Base-by-base conservation (phyloP, 1,140 invertebrate species). In the Penaeus indicus region DNA sequence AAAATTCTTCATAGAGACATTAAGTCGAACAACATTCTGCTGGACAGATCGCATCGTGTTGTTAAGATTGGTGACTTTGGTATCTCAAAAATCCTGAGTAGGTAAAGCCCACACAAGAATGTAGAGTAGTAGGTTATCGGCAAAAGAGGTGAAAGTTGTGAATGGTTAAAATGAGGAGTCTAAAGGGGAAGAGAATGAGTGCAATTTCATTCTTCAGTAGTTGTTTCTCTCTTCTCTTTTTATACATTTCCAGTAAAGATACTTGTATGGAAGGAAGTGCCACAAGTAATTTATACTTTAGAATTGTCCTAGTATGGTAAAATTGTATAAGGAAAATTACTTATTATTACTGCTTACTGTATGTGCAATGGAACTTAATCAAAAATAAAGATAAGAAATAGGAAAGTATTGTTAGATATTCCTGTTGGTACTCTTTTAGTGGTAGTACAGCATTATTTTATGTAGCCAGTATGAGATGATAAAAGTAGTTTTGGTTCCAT, bases 11-110 rank as follows among this genome's bases (percentile, higher is more conserved):
- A 97, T 91, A 92, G 96, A 90, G 96, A 97, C 92, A 93, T 96
- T 47, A 97, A 96, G 93, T 94, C 95, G 4, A 95, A 96, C 92
- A 97, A 97, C 92, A 96, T 97, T 69, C 93, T 95, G 91, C 92
- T 97, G 8, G 94, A 96, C 83, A 95, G 95, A 22, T 93, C 93
- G 79, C 93, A 94, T 90, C 94, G 94, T 16, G 94, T 96, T 13
- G 90, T 95, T 7, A 96, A 97, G 93, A 95, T 96, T 88, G 95
- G 95, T 3, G 96, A 97, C 93, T 97, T 97, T 93, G 96, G 96
- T 18, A 95, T 97, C 89, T 96, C 96, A 0, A 96, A 96, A 91
- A 92, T 93, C 85, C 90, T 95, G 16, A 91, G 92, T 75, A 93
- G 90, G 90, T 93, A 27, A 47, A 54, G 54, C 11, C 54, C 11